Evolutionary conservation across 2,113 vertebrate genomes (phyloP).

Genomic region (Atractosteus spatula): DNA sequence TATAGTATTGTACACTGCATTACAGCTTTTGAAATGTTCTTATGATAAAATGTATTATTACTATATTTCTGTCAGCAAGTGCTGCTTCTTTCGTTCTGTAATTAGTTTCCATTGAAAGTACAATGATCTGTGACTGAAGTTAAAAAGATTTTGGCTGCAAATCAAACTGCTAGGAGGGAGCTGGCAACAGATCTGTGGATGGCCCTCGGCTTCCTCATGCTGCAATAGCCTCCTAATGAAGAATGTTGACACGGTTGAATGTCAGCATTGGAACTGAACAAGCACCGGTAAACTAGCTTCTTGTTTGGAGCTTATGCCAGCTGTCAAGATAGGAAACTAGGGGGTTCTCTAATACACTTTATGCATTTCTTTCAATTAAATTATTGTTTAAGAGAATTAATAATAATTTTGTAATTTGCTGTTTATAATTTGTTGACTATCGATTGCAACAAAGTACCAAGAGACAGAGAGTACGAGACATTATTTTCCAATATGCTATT

Average conservation of each 20-base stretch:
- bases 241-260: background rate
- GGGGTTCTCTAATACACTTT: too few relatives aligned
- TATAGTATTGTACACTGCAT: too few relatives aligned
- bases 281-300: background rate
- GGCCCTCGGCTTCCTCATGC: background rate
- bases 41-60: too few relatives aligned
- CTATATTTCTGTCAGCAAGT: background rate
- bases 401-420: background rate
- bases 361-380: too few relatives aligned
- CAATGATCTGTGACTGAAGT: background rate
- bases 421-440: background rate
- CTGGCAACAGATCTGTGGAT: background rate
- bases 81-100: background rate
- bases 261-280: background rate
- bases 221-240: background rate
- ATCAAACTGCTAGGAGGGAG: background rate
- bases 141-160: background rate
- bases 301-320: background rate
- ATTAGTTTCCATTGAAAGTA: background rate
- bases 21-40: too few relatives aligned
- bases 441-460: too few relatives aligned
- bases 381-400: background rate
- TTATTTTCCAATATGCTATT: too few relatives aligned
- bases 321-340: background rate
- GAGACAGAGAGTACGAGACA: too few relatives aligned